Base-by-base conservation (phyloP, 2,113 vertebrate genomes). In the Plecturocebus donacophilus region DNA sequence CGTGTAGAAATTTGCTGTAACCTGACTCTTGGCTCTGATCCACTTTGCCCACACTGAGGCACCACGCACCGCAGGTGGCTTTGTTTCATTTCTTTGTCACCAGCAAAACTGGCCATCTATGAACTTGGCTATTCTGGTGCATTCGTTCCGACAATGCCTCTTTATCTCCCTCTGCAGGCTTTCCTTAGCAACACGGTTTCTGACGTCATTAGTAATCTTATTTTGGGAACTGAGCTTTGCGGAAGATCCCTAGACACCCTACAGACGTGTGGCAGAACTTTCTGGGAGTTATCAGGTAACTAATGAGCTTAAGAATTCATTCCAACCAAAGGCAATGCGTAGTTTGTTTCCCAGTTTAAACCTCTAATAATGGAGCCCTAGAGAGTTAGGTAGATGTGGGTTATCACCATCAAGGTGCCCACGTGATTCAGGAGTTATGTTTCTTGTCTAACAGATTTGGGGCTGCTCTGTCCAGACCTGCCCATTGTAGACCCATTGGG, bases 161-260 rank as follows among this genome's bases (percentile, higher is more conserved):
- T 98, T 90, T 89, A 93, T 86, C 94, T 97, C 87, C 97, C 93
- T 97, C 83, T 73, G 6, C 49, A 90, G 2, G 56, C 87, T 97
- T 94, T 97, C 97, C 98, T 96, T 98, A 98, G 98, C 98, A 98
- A 98, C 95, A 11, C 70, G 90, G 27, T 32, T 93, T 95, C 92
- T 97, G 97, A 98, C 27, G 35, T 97, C 85, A 97, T 95, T 0
- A 13, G 20, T 82, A 95, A 90, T 95, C 84, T 98, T 98, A 97
- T 80, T 98, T 98, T 96, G 97, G 98, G 98, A 98, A 98, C 80
- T 90, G 90, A 97, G 54, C 90, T 95, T 58, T 95, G 71, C 85
- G 93, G 64, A 84, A 89, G 83, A 96, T 95, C 94, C 90, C 84
- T 70, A 68, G 70, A 68, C 75, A 94, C 82, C 81, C 93, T 85